Evolutionary conservation across 2,797 vertebrate species (phyloP).

Genomic region (Craterocephalus amniculus): DNA sequence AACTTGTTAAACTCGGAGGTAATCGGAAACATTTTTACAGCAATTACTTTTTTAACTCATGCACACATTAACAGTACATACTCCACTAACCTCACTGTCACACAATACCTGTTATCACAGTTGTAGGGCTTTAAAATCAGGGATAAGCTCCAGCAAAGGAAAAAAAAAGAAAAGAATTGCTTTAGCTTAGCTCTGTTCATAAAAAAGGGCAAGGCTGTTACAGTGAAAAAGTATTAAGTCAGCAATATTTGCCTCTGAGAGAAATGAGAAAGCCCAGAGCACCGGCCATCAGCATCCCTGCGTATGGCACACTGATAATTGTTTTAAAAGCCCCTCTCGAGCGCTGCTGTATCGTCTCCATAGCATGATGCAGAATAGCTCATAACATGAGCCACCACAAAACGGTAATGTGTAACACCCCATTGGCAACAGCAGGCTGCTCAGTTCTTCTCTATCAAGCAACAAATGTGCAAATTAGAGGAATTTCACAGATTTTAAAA

Average conservation of each 20-base stretch:
- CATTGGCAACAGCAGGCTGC: conserved; percentile 47
- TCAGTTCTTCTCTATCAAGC: conserved; percentile 41
- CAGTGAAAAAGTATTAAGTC: conserved; percentile 58
- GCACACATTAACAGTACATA: conserved; percentile 26
- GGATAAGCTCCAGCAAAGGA: conserved; percentile 43
- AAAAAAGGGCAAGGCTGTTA: conserved; percentile 66
- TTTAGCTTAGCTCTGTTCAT: conserved; percentile 56
- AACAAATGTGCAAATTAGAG: conserved; percentile 30
- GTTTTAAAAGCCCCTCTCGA: conserved; percentile 67
- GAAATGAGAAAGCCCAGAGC: conserved; percentile 63
- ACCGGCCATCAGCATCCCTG: conserved; percentile 52
- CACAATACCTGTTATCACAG: conserved; percentile 67
- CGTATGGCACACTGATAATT: conserved; percentile 62
- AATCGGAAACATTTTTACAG: neutral
- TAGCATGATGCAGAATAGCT: conserved; percentile 42
- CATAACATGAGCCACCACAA: conserved; percentile 45
- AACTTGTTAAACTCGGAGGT: conserved; percentile 15
- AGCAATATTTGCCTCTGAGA: conserved; percentile 72
- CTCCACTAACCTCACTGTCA: conserved; percentile 30
- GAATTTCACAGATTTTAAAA: conserved; percentile 39
- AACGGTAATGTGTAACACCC: conserved; percentile 35
- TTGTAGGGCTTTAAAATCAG: conserved; percentile 64
- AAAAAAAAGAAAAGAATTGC: conserved; percentile 13
- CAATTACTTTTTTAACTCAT: neutral
- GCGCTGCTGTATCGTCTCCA: conserved; percentile 55